Conservation (phyloP, 2,113 vertebrate species). For the Physeter macrocephalus region DNA sequence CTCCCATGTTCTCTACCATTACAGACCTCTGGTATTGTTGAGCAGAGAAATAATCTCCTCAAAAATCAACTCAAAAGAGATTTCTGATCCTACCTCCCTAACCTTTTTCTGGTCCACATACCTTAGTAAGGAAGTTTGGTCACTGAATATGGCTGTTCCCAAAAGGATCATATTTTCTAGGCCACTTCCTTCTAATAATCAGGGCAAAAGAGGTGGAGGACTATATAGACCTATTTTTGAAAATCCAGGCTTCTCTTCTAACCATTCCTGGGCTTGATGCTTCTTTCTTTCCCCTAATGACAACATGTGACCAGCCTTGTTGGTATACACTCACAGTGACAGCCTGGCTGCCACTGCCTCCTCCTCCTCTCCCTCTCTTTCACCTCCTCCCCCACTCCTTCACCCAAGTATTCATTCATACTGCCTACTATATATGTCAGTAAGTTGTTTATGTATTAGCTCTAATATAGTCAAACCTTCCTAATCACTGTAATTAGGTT, state of each 20-base stretch:
- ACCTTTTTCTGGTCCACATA: background rate
- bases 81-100: background rate
- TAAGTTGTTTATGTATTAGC: background rate
- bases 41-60: background rate
- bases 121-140: background rate
- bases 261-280: background rate
- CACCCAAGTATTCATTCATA: background rate
- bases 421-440: background rate
- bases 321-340: background rate
- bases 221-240: background rate
- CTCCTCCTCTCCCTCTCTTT: background rate
- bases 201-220: background rate
- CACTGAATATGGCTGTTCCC: background rate
- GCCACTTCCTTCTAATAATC: background rate
- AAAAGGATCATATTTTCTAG: background rate
- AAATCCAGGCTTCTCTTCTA: background rate
- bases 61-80: background rate
- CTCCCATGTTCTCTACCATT: background rate
- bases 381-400: background rate
- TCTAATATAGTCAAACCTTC: background rate
- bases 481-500: background rate
- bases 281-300: background rate
- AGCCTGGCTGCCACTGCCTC: background rate
- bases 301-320: background rate
- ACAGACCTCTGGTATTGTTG: background rate